Evolutionary conservation across 2,113 vertebrate species (phyloP).

Genomic region (Thermophis baileyi): DNA sequence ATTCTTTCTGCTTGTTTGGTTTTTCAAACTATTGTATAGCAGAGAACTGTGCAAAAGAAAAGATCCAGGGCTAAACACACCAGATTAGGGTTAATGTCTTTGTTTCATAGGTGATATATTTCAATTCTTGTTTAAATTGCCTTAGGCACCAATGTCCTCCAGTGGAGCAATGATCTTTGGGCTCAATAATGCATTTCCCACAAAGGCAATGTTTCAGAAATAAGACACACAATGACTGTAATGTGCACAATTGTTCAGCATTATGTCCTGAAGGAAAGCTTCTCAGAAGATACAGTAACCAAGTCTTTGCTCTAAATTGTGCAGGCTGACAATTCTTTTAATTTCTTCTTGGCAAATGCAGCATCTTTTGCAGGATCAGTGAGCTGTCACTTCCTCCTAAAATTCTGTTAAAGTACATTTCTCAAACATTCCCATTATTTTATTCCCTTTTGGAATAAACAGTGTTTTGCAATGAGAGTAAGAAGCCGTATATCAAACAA

Average conservation of each 20-base stretch:
- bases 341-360: background rate
- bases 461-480: background rate
- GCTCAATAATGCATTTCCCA: background rate
- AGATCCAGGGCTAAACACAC: background rate
- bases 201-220: constrained; percentile 13
- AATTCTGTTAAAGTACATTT: background rate
- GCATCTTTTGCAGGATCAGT: background rate
- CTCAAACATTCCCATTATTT: background rate
- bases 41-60: background rate
- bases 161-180: background rate
- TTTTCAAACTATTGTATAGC: background rate
- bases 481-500: background rate
- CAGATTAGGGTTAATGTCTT: background rate
- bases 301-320: background rate
- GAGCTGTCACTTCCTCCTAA: background rate
- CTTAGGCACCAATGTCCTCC: background rate
- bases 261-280: background rate
- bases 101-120: constrained; percentile 14
- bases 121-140: background rate
- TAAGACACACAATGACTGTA: background rate
- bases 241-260: constrained; percentile 2
- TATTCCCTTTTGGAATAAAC: background rate
- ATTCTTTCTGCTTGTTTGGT: background rate
- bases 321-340: background rate
- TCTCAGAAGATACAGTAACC: background rate